Percentiles rank a stretch among this genome's conserved stretches.
phyloP scores from a whole-genome alignment of 1,140 invertebrate species.

The Drosophila nikananu region DNA sequence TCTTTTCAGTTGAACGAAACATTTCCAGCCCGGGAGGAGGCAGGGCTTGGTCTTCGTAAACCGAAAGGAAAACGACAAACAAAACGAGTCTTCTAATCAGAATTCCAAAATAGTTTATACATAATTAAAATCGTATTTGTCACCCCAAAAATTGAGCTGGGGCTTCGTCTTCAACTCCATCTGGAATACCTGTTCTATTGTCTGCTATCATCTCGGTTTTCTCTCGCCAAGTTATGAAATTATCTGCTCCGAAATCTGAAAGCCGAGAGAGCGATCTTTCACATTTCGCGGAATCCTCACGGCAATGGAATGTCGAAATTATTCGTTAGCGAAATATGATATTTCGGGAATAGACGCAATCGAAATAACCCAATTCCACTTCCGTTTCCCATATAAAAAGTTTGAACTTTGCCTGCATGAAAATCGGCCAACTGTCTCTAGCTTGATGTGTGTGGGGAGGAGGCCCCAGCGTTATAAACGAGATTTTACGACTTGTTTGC shows the following conservation, averaged over 20 bases:
- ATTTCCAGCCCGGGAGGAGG: conserved; percentile 33
- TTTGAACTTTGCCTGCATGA: conserved; percentile 42
- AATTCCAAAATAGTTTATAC: conserved; percentile 56
- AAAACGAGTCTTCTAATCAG: conserved; percentile 46
- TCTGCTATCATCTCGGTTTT: conserved; percentile 27
- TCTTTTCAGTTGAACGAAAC: conserved; percentile 67
- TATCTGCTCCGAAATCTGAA: neutral
- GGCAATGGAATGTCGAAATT: neutral
- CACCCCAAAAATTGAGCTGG: conserved; percentile 41
- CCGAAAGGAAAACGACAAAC: conserved; percentile 26
- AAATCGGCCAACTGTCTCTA: conserved; percentile 31
- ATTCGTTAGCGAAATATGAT: conserved; percentile 25
- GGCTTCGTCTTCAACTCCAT: conserved; percentile 13
- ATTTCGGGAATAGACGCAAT: conserved; percentile 46
- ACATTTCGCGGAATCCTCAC: conserved; percentile 15
- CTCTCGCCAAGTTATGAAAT: conserved; percentile 32
- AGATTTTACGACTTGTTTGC: conserved; percentile 76
- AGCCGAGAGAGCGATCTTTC: conserved; percentile 2
- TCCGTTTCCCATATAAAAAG: conserved; percentile 40
- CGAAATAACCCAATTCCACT: conserved; percentile 43
- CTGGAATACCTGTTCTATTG: conserved; percentile 64
- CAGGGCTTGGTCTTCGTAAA: neutral
- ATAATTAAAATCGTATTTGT: conserved; percentile 75
- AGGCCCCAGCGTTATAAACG: conserved; percentile 44
- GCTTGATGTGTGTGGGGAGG: conserved; percentile 2